Evolutionary conservation across 2,888 invertebrate species (phyloP).

Genomic region (Andricus curvator): DNA sequence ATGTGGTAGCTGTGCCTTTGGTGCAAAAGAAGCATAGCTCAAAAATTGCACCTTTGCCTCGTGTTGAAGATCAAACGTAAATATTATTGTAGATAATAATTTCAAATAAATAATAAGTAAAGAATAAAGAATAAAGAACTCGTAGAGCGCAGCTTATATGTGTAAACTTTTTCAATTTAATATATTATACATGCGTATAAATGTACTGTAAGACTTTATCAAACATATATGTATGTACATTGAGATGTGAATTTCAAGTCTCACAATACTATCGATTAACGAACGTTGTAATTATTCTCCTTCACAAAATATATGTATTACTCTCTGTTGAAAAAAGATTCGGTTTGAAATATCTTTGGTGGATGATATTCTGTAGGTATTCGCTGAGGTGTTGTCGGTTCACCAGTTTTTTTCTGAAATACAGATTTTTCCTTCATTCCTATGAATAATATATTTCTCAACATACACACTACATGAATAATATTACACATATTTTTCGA

Average conservation of each 20-base stretch:
- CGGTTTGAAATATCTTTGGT: conserved; percentile 68
- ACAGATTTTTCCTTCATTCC: neutral
- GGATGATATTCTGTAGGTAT: conserved; percentile 59
- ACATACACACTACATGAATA: too few relatives aligned
- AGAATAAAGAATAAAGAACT: neutral
- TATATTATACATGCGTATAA: too few relatives aligned
- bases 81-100: neutral
- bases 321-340: conserved; percentile 55
- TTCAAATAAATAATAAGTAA: neutral
- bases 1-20: conserved; percentile 76
- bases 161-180: too few relatives aligned
- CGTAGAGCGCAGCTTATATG: too few relatives aligned
- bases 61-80: neutral
- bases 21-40: conserved; percentile 80
- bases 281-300: too few relatives aligned
- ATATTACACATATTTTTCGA: too few relatives aligned
- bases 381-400: conserved; percentile 58
- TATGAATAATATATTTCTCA: too few relatives aligned
- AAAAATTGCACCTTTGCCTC: conserved; percentile 77
- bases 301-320: neutral
- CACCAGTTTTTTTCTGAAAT: conserved; percentile 71
- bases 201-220: too few relatives aligned
- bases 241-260: too few relatives aligned
- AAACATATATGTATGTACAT: too few relatives aligned
- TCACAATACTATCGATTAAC: too few relatives aligned